Conservation (phyloP, 2,797 vertebrate genomes). For the Harpagifer antarcticus region DNA sequence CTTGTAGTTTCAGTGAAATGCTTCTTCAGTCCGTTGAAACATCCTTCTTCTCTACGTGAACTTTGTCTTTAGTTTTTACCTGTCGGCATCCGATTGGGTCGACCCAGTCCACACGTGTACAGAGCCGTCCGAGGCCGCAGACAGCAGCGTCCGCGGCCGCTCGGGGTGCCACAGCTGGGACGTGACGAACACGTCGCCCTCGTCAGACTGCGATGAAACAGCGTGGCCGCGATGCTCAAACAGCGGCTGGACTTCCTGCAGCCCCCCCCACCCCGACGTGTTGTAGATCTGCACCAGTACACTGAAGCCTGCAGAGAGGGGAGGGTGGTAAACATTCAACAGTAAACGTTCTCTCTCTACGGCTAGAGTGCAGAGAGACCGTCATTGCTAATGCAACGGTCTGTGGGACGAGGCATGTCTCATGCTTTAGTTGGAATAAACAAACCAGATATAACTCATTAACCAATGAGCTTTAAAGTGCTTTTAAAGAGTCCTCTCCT, state of each 20-base stretch:
- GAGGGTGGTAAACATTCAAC: not conserved
- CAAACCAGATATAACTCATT: no score
- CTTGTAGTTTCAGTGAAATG: no score
- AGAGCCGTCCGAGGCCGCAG: slow-evolving; percentile 89
- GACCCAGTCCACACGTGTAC: slow-evolving; percentile 95
- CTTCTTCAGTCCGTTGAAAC: not conserved
- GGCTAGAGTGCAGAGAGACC: no score
- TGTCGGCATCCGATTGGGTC: slow-evolving; percentile 47
- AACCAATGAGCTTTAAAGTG: no score
- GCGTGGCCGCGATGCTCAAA: slow-evolving; percentile 91
- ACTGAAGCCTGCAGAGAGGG: slow-evolving; percentile 85
- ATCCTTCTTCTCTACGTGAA: not conserved
- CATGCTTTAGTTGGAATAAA: no score
- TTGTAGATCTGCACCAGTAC: slow-evolving; percentile 87
- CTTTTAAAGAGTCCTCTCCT: no score
- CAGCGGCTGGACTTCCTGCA: slow-evolving; percentile 69
- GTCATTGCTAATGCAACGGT: no score
- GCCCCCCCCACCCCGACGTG: slow-evolving; percentile 76
- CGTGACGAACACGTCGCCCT: slow-evolving; percentile 72
- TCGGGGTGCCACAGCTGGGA: slow-evolving; percentile 90
- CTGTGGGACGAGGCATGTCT: no score
- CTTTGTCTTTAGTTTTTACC: not conserved
- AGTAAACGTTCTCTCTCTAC: no score
- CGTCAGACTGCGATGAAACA: slow-evolving; percentile 51
- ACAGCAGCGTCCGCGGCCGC: slow-evolving; percentile 87